A percentile compares a stretch with the other conserved stretches of the same genome.
Conservation (phyloP, 2,113 vertebrate genomes). For the Alaudala cheleensis region DNA sequence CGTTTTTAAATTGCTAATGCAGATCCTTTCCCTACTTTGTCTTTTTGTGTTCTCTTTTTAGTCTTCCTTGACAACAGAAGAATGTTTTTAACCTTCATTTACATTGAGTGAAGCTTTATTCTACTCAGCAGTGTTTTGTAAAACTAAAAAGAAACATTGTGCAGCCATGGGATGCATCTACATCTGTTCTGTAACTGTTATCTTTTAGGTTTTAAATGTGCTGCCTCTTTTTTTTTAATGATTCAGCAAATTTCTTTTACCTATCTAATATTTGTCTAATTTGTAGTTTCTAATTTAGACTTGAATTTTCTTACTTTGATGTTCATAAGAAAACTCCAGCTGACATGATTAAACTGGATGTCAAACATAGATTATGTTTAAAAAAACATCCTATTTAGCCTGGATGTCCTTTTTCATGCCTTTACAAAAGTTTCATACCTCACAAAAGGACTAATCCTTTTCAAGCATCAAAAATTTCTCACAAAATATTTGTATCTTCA, state of each 20-base stretch:
- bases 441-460: background rate
- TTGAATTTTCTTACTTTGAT: background rate
- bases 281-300: background rate
- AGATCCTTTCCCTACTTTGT: background rate
- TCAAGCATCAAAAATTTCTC: background rate
- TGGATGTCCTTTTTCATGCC: background rate
- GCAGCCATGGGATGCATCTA: background rate
- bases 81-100: background rate
- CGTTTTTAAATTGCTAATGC: background rate
- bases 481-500: background rate
- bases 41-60: background rate
- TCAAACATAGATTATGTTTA: background rate
- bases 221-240: background rate
- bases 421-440: background rate
- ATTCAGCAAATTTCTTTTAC: background rate
- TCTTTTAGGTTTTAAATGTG: background rate
- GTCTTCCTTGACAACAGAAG: background rate
- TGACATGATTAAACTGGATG: background rate
- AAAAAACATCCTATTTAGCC: background rate
- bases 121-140: background rate
- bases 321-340: background rate
- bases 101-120: background rate
- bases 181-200: background rate
- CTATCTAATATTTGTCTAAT: background rate
- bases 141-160: background rate